Base-by-base conservation (phyloP, 2,113 vertebrate genomes). In the Triplophysa siluroides region DNA sequence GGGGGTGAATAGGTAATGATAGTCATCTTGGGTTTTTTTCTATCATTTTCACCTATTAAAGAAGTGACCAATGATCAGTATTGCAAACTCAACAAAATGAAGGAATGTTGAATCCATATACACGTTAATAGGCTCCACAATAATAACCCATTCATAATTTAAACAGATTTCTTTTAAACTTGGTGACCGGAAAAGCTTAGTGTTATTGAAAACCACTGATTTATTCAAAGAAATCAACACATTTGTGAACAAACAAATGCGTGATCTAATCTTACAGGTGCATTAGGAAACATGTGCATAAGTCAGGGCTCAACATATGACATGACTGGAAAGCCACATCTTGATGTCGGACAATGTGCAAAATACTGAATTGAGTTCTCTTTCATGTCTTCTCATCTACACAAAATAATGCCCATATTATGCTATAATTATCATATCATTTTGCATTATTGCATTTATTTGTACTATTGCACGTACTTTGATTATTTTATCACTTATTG, bases 141-240 rank as follows among this genome's bases (percentile, higher is more conserved):
- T 29, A 4, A 29, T 3, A 2, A n/a, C 52, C 43, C 12, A 11
- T 11, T 60, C 61, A 61, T 73, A 58, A 43, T 18, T 60, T 24
- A 60, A 47, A 16, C 13, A 13, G 7, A 60, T 54, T 23, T 9
- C 2, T 60, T 54, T 63, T 56, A 61, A 79, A 76, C 61, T 63
- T 62, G 80, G 81, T 75, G n/a, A 68, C 83, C 80, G 67, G 68
- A 67, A 83, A 70, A 64, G 29, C 23, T 72, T 73, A 38, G 72
- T 65, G 47, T 89, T 83, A 89, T 73, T 91, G 86, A 88, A 65
- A 54, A 56, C 41, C 29, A 75, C 71, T 79, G 84, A 79, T 78
- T 80, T 84, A 88, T 78, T 88, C 81, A 50, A 3, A 45, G 23
- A 24, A 56, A 77, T 76, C 86, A 81, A 41, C 12, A 1, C 82